Evolutionary conservation across 2,113 vertebrate genomes (phyloP).

Genomic region (Tringa solitaria): DNA sequence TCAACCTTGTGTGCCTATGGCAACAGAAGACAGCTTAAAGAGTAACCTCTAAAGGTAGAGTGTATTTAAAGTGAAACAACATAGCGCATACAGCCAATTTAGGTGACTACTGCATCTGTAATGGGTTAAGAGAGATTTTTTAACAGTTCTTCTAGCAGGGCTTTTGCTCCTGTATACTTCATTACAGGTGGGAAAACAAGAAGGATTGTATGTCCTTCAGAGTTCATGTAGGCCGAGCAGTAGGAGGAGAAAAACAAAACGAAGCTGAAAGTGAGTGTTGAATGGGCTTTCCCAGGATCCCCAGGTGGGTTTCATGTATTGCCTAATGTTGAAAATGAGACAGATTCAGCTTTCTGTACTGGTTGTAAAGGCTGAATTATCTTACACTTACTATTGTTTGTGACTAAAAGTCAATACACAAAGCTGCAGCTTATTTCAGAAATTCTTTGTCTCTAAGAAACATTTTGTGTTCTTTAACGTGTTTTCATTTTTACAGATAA

Average conservation of each 20-base stretch:
- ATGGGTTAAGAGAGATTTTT: conserved; percentile 65
- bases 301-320: conserved; percentile 87
- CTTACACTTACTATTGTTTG: conserved; percentile 73
- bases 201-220: conserved; percentile 76
- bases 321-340: conserved; percentile 77
- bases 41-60: conserved; percentile 46
- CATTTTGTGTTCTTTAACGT: conserved; percentile 14
- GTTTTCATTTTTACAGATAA: conserved; percentile 26
- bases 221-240: conserved; percentile 67
- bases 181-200: conserved; percentile 78
- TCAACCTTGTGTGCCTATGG: conserved; percentile 20
- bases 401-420: conserved; percentile 61
- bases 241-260: conserved; percentile 76
- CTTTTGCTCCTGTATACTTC: conserved; percentile 76
- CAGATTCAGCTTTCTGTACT: conserved; percentile 66
- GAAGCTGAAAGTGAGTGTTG: conserved; percentile 64
- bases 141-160: conserved; percentile 63
- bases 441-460: conserved; percentile 54
- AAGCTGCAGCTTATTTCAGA: conserved; percentile 69
- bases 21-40: conserved; percentile 32
- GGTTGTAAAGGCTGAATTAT: conserved; percentile 72
- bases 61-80: background rate
- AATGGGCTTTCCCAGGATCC: conserved; percentile 81
- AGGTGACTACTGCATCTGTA: background rate
- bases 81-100: background rate